phyloP scores from a whole-genome alignment of 2,113 vertebrate genomes.

The Poeciliopsis occidentalis region DNA sequence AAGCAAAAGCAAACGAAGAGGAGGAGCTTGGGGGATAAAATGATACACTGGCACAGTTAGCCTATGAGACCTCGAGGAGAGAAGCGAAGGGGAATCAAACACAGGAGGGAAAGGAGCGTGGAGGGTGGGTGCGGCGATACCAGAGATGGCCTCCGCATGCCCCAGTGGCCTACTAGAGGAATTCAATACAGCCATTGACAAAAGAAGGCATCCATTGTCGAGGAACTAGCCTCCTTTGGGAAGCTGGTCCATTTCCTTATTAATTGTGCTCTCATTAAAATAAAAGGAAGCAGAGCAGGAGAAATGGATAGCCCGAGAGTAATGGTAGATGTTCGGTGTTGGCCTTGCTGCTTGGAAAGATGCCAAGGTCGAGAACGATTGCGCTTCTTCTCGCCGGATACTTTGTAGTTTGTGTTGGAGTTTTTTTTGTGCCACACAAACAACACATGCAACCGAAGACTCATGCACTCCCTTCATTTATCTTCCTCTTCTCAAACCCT shows the following conservation, averaged over 20 bases:
- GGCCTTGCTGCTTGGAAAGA: slow-evolving; percentile 52
- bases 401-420: slow-evolving; percentile 23
- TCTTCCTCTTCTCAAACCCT: slow-evolving; percentile 37
- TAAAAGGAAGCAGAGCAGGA: slow-evolving; percentile 53
- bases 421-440: slow-evolving; percentile 28
- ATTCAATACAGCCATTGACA: slow-evolving; percentile 78
- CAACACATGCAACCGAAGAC: slow-evolving; percentile 7
- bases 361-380: slow-evolving; percentile 59
- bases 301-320: slow-evolving; percentile 46
- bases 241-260: slow-evolving; percentile 74
- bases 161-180: slow-evolving; percentile 69
- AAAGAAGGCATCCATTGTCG: slow-evolving; percentile 74
- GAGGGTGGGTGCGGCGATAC: slow-evolving; percentile 48
- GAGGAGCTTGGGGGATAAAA: slow-evolving; percentile 48
- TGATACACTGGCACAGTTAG: slow-evolving; percentile 72
- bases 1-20: slow-evolving; percentile 13
- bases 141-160: slow-evolving; percentile 70
- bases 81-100: slow-evolving; percentile 27
- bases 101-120: slow-evolving; percentile 15
- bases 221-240: slow-evolving; percentile 62
- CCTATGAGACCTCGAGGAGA: slow-evolving; percentile 62
- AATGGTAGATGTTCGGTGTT: slow-evolving; percentile 53
- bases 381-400: slow-evolving; percentile 3
- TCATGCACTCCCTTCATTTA: slow-evolving; percentile 11
- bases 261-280: slow-evolving; percentile 75